phyloP scores from a whole-genome alignment of 2,113 vertebrate species.

The Pelecanoides urinatrix region DNA sequence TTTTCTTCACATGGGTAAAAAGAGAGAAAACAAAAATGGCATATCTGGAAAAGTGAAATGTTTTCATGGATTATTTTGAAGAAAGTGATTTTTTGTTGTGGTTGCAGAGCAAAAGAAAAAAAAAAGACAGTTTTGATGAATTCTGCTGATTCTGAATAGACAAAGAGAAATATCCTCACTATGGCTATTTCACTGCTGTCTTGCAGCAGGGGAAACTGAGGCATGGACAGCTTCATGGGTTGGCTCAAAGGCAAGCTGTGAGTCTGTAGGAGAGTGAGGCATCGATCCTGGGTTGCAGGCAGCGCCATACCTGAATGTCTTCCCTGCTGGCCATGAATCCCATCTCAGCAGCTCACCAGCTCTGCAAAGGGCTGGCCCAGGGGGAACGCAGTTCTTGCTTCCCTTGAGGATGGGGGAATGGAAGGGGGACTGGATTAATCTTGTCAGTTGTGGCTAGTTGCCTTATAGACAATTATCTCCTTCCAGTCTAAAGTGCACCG shows the following conservation, averaged over 20 bases:
- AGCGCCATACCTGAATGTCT: background rate
- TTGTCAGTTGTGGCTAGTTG: background rate
- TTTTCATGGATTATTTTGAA: conserved; percentile 4
- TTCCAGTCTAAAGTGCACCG: background rate
- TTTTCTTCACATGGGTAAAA: background rate
- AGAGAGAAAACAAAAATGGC: background rate
- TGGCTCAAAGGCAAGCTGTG: background rate
- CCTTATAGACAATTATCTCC: background rate
- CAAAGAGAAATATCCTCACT: background rate
- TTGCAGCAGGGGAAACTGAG: background rate
- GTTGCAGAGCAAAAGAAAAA: background rate
- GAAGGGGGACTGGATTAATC: background rate
- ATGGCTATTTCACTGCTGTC: background rate
- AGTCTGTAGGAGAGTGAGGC: background rate
- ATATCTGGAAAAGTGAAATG: background rate
- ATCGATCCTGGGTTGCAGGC: background rate
- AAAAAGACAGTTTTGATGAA: background rate
- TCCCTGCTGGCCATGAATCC: background rate
- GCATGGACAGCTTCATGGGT: background rate
- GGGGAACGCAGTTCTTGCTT: background rate
- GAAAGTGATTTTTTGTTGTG: background rate
- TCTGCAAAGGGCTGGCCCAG: background rate
- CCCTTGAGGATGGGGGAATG: background rate
- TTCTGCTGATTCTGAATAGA: background rate
- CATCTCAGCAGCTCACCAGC: background rate